Evolutionary conservation across 2,797 vertebrate genomes (phyloP).

Genomic region (Micromesistius poutassou): DNA sequence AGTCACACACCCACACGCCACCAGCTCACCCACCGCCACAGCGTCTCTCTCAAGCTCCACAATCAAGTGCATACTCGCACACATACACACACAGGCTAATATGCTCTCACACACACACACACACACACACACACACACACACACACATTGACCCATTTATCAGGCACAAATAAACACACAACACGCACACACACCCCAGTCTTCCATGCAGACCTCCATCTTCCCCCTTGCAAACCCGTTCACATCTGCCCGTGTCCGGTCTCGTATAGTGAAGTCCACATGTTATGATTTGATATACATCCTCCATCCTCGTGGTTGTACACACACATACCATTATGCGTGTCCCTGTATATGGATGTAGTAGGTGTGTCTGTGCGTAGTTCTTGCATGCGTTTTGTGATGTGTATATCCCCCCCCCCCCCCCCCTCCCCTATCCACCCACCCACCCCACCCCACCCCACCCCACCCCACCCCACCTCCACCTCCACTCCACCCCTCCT

Average conservation of each 20-base stretch:
- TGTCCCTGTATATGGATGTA: conserved; percentile 26
- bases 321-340: conserved; percentile 21
- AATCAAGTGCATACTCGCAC: background rate
- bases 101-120: background rate
- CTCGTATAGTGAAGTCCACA: conserved; percentile 29
- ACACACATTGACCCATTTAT: background rate
- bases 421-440: conserved; percentile 52
- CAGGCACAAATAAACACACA: conserved; percentile 23
- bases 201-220: background rate
- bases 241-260: conserved; percentile 44
- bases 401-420: conserved; percentile 50
- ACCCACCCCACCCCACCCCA: conserved; percentile 37
- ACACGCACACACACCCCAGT: conserved; percentile 5
- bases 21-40: background rate
- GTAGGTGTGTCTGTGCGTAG: conserved; percentile 38
- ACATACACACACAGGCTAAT: background rate
- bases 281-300: conserved; percentile 40
- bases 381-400: conserved; percentile 61
- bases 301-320: conserved; percentile 25
- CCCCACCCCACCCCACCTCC: background rate
- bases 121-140: background rate
- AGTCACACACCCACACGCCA: conserved; percentile 29
- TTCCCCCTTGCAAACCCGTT: conserved; percentile 25
- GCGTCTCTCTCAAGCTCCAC: background rate
- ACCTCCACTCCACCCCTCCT: background rate